A percentile compares a stretch with the other conserved stretches of the same genome.
phyloP scores from a whole-genome alignment of 2,113 vertebrate genomes.

The Prinia subflava region DNA sequence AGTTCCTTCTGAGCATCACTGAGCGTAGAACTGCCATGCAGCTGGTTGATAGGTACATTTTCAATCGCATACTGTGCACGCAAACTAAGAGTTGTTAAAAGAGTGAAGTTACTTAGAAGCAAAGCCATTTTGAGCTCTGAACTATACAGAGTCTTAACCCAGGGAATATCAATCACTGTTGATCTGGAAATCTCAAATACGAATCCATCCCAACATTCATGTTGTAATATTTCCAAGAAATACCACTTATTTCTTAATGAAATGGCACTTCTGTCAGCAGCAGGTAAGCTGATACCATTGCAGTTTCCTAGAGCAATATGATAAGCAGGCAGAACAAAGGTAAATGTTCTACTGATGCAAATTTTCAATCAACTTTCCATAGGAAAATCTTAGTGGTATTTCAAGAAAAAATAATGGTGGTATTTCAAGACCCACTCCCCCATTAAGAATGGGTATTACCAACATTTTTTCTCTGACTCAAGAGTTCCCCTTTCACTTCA shows the following conservation, averaged over 20 bases:
- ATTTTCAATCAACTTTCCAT: background rate
- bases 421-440: background rate
- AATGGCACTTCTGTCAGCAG: background rate
- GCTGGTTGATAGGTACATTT: conserved; percentile 41
- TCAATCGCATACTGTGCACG: conserved; percentile 36
- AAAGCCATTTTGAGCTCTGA: background rate
- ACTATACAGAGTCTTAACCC: background rate
- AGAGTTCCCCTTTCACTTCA: background rate
- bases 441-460: background rate
- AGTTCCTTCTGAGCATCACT: conserved; percentile 60
- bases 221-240: background rate
- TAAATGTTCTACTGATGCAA: background rate
- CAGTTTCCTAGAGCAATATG: background rate
- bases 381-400: background rate
- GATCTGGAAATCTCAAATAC: background rate
- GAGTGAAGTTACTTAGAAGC: background rate
- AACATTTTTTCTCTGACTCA: background rate
- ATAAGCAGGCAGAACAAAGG: background rate
- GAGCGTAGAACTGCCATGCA: conserved; percentile 64
- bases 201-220: background rate
- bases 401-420: background rate
- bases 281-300: background rate
- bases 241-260: background rate
- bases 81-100: conserved; percentile 41
- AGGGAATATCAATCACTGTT: background rate